These are phyloP conservation scores for Drosophila fungiperda DNA, from an alignment of 2,888 invertebrate species.

Conservation along the genomic window DNA sequence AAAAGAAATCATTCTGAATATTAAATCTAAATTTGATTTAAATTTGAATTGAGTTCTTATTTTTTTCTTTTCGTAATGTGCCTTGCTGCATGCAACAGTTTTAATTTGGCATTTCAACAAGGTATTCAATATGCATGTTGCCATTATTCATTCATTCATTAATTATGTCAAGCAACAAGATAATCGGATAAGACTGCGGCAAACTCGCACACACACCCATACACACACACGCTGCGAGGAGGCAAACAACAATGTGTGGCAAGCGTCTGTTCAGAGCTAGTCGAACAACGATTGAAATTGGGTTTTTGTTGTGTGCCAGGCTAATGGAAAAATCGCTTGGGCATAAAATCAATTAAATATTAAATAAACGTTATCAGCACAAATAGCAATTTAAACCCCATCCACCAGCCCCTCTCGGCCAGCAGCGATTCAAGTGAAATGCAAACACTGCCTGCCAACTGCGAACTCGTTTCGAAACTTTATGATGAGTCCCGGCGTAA, in stretches of 20 bases:
- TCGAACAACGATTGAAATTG: slow-evolving; percentile 19
- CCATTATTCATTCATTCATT: slow-evolving; percentile 15
- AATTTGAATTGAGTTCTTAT: too few species aligned
- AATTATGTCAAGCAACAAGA: slow-evolving; percentile 51
- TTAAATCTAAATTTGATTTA: too few species aligned
- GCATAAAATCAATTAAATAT: slow-evolving; percentile 77
- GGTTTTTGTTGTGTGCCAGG: slow-evolving; percentile 40
- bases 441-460: slow-evolving; percentile 53
- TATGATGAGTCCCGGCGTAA: slow-evolving; percentile 67
- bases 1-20: background rate
- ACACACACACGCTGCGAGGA: background rate
- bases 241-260: slow-evolving; percentile 35
- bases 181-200: slow-evolving; percentile 58
- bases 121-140: background rate
- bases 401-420: background rate
- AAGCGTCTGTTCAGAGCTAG: slow-evolving; percentile 22
- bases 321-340: slow-evolving; percentile 64
- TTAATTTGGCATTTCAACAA: background rate
- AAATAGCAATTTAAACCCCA: slow-evolving; percentile 62
- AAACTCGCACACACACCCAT: slow-evolving; percentile 23
- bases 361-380: slow-evolving; percentile 76
- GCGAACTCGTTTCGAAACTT: slow-evolving; percentile 42
- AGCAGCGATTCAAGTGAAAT: slow-evolving; percentile 48
- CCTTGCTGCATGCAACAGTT: slow-evolving; percentile 4
- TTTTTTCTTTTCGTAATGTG: background rate